Conservation (phyloP, 2,888 invertebrate species). For the Hydrotaea diabolus region DNA sequence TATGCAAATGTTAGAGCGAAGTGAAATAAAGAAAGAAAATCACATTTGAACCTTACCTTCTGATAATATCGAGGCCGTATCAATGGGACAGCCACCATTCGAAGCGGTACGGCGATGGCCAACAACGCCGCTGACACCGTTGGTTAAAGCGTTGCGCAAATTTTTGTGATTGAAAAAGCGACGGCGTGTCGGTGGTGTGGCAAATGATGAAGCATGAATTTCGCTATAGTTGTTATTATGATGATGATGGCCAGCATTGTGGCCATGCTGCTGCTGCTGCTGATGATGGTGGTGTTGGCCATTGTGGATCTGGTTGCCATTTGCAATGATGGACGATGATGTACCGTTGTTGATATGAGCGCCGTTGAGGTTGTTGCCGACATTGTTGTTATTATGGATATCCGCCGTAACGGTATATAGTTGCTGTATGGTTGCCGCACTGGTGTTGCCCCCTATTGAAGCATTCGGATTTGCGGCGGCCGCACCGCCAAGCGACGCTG, state of each 20-base stretch:
- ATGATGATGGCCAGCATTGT: conserved; percentile 40
- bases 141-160: conserved; percentile 88
- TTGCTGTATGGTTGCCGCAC: conserved; percentile 59
- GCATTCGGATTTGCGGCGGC: conserved; percentile 55
- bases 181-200: conserved; percentile 89
- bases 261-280: conserved; percentile 33
- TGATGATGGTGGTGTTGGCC: conserved; percentile 55
- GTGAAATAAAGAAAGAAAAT: conserved; percentile 27
- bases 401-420: conserved; percentile 70
- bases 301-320: no score
- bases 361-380: conserved; percentile 64
- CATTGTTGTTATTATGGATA: conserved; percentile 66
- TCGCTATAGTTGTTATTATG: conserved; percentile 76
- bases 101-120: conserved; percentile 79
- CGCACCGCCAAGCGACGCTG: conserved; percentile 67
- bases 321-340: conserved; percentile 57
- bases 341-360: conserved; percentile 56
- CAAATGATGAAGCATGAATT: conserved; percentile 85
- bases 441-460: no score
- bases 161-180: conserved; percentile 91
- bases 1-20: background rate
- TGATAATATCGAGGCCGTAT: conserved; percentile 77
- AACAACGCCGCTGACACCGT: conserved; percentile 64
- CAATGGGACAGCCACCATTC: conserved; percentile 80
- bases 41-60: conserved; percentile 74